phyloP scores from a whole-genome alignment of 2,113 vertebrate species.

The Oceanodroma tethys region DNA sequence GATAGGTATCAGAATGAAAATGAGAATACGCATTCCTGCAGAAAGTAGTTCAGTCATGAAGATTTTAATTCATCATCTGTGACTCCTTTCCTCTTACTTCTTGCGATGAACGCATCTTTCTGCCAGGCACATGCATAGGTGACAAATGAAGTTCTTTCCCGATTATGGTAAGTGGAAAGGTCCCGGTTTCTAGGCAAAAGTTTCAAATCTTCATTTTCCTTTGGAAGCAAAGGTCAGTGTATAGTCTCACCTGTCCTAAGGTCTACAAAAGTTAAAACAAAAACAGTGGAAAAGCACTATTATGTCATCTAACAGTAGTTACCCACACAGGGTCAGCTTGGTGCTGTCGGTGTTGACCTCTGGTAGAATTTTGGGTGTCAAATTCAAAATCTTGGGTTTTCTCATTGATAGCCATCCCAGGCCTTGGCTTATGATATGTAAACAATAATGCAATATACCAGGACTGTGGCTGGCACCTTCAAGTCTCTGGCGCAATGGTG shows the following conservation, averaged over 20 bases:
- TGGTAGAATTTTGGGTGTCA: background rate
- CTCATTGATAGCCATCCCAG: background rate
- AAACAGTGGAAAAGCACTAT: background rate
- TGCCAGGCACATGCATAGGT: background rate
- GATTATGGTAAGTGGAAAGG: background rate
- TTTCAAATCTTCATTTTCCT: background rate
- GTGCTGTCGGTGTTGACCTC: background rate
- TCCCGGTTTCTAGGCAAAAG: background rate
- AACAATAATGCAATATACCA: background rate
- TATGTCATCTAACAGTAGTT: background rate
- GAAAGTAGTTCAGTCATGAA: background rate
- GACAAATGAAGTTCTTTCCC: background rate
- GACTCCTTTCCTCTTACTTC: background rate
- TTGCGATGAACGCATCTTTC: background rate
- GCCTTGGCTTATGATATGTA: background rate
- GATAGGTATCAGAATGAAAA: background rate
- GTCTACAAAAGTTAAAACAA: background rate
- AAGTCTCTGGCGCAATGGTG: background rate
- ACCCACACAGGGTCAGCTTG: background rate
- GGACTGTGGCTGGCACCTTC: background rate
- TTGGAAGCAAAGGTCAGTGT: background rate
- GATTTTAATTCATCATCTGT: background rate
- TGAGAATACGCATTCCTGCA: background rate
- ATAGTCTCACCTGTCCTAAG: background rate
- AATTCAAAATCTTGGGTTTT: background rate